Evolutionary conservation across 2,888 invertebrate species (phyloP).

Genomic region (Drosophila formosana): DNA sequence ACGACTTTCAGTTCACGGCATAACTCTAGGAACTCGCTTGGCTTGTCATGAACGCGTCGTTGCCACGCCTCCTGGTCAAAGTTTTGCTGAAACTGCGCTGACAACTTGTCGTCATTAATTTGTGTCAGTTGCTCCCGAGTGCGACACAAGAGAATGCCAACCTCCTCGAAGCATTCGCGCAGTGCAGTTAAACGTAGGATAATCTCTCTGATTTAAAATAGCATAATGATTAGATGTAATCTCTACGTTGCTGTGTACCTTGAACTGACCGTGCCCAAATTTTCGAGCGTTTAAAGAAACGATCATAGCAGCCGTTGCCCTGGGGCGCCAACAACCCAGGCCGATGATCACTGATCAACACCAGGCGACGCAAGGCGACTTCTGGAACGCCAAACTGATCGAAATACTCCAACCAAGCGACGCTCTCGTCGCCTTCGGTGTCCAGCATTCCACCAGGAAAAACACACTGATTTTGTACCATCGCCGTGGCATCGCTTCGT

Average conservation of each 20-base stretch:
- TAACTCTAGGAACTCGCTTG: conserved; percentile 87
- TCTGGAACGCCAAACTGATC: conserved; percentile 87
- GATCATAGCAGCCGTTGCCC: conserved; percentile 84
- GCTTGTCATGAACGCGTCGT: conserved; percentile 82
- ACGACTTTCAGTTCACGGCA: conserved; percentile 89
- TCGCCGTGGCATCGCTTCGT: conserved; percentile 89
- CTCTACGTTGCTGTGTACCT: conserved; percentile 19
- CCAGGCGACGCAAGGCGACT: conserved; percentile 85
- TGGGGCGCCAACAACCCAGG: conserved; percentile 86
- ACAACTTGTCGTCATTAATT: conserved; percentile 77
- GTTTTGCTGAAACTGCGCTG: conserved; percentile 8
- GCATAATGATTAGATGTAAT: conserved; percentile 38
- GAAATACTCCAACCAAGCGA: conserved; percentile 90
- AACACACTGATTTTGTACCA: conserved; percentile 91
- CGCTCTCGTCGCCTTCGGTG: conserved; percentile 87
- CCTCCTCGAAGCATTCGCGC: conserved; percentile 96
- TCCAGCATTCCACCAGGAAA: conserved; percentile 94
- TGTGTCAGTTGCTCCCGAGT: conserved; percentile 84
- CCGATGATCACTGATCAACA: conserved; percentile 79
- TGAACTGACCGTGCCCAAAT: conserved; percentile 76
- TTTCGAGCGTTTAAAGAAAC: conserved; percentile 70
- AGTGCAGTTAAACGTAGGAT: conserved; percentile 93
- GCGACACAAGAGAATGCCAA: conserved; percentile 91
- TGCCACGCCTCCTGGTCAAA: conserved; percentile 88
- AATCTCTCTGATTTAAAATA: conserved; percentile 86